These are phyloP conservation scores for Mesocricetus auratus DNA, from an alignment of 2,113 vertebrate species.

Conservation along the genomic window DNA sequence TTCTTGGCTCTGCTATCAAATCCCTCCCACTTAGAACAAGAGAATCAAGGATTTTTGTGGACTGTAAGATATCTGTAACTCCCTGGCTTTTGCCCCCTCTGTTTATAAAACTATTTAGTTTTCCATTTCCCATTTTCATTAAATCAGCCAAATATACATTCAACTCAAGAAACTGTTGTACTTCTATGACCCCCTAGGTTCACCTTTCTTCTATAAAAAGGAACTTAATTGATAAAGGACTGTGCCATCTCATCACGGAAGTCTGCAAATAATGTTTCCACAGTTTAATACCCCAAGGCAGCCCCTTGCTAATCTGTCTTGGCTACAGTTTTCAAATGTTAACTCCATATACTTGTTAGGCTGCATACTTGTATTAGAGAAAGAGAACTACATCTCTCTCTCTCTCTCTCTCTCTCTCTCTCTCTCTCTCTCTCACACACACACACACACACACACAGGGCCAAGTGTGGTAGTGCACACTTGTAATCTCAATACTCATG, in stretches of 20 bases:
- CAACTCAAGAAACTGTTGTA: not conserved
- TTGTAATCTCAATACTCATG: not conserved
- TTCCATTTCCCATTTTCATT: not conserved
- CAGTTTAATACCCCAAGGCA: not conserved
- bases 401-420: too few species aligned
- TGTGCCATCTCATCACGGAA: not conserved
- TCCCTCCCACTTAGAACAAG: not conserved
- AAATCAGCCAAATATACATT: not conserved
- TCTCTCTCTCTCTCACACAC: too few species aligned
- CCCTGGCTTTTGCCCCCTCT: not conserved
- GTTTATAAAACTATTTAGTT: not conserved
- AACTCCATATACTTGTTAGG: not conserved
- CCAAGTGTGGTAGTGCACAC: not conserved
- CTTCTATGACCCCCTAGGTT: not conserved
- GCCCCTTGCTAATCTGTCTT: not conserved
- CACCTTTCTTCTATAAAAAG: not conserved
- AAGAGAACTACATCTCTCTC: not conserved
- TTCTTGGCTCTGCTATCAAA: not conserved
- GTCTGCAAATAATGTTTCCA: not conserved
- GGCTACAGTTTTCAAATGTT: not conserved
- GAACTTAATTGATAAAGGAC: not conserved
- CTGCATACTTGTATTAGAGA: not conserved
- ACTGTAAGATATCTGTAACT: not conserved
- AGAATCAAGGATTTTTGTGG: not conserved
- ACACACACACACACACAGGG: not conserved